phyloP scores from a whole-genome alignment of 2,113 vertebrate genomes.

The Entomyzon cyanotis region DNA sequence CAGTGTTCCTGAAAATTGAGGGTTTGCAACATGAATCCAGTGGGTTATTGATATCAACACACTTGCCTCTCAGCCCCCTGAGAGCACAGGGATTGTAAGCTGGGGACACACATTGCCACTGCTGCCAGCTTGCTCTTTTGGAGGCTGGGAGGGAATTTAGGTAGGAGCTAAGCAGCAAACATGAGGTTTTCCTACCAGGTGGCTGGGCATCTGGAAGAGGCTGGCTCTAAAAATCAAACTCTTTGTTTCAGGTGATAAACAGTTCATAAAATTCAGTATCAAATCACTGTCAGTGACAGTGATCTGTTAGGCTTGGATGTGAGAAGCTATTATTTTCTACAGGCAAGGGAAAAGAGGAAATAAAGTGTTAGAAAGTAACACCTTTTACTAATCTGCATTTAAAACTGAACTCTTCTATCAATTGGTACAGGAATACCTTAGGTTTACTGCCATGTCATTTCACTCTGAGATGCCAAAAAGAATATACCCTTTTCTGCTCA shows the following conservation, averaged over 20 bases:
- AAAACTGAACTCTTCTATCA: background rate
- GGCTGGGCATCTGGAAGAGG: background rate
- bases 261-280: background rate
- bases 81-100: accelerated
- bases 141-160: background rate
- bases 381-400: background rate
- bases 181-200: background rate
- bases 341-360: background rate
- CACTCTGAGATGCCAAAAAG: background rate
- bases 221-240: background rate
- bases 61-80: accelerated
- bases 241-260: background rate
- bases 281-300: background rate
- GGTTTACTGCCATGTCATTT: background rate
- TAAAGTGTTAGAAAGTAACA: background rate
- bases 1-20: background rate
- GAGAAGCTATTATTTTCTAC: background rate
- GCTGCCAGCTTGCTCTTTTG: background rate
- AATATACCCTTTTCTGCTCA: background rate
- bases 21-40: background rate
- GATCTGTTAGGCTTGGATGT: accelerated
- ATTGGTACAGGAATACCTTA: background rate
- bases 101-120: accelerated
- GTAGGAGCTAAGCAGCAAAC: background rate
- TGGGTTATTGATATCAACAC: background rate